These are phyloP conservation scores for Tenualosa ilisha DNA, from an alignment of 2,797 vertebrate species.

Conservation along the genomic window DNA sequence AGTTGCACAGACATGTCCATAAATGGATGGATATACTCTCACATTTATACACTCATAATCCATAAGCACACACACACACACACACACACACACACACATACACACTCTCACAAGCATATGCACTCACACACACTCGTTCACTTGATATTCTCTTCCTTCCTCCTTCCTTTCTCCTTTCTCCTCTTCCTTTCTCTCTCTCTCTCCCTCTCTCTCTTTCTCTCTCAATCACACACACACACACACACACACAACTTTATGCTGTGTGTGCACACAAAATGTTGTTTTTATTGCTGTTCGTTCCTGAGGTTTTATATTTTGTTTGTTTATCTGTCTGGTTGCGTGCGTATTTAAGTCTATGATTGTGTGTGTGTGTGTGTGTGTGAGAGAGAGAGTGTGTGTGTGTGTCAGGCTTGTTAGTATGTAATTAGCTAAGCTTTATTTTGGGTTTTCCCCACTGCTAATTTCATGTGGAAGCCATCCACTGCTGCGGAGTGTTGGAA, in stretches of 20 bases:
- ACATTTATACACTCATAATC: neutral
- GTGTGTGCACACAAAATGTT: neutral
- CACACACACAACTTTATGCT: neutral
- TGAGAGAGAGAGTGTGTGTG: neutral
- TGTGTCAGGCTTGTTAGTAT: neutral
- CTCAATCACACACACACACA: no score
- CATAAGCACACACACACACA: neutral
- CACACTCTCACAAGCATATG: neutral
- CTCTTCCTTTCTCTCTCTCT: no score
- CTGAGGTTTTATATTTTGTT: conserved; percentile 2
- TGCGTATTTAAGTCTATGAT: neutral
- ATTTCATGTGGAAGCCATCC: conserved; percentile 1
- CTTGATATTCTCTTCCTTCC: neutral
- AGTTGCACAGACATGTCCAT: neutral
- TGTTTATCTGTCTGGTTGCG: neutral
- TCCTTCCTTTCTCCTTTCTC: no score
- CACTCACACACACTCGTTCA: neutral
- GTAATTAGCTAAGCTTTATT: conserved; percentile 12
- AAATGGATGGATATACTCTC: neutral
- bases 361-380: neutral
- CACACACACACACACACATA: neutral
- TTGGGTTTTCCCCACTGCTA: conserved; percentile 10
- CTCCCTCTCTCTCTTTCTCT: no score
- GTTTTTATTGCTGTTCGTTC: neutral
- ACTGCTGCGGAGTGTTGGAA: neutral